A percentile compares a stretch with the other conserved stretches of the same genome.
These are phyloP conservation scores for Lampropteryx suffumata DNA, from an alignment of 2,888 invertebrate genomes.

Conservation along the genomic window DNA sequence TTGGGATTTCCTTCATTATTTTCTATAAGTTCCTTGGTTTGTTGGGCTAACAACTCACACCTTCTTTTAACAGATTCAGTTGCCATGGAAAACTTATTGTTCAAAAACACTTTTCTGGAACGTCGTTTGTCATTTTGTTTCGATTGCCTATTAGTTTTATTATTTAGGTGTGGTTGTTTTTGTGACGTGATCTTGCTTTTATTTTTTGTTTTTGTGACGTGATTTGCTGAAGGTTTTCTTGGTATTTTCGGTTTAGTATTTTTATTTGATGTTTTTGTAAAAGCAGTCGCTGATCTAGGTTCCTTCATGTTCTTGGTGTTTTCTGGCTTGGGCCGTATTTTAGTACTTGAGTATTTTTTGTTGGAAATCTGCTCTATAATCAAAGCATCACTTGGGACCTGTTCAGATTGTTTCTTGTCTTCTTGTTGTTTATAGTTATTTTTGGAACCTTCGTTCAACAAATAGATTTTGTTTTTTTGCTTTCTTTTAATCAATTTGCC, in stretches of 20 bases:
- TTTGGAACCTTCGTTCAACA: slow-evolving; percentile 19
- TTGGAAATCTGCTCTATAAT: neutral
- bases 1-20: slow-evolving; percentile 28
- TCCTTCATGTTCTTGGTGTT: neutral
- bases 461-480: slow-evolving; percentile 29
- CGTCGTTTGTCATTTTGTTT: slow-evolving; percentile 3
- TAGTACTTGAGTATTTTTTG: neutral
- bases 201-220: slow-evolving; percentile 16
- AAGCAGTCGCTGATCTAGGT: neutral
- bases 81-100: slow-evolving; percentile 37
- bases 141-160: slow-evolving; percentile 1
- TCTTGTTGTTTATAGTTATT: slow-evolving; percentile 2
- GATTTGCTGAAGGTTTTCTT: neutral
- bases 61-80: slow-evolving; percentile 39
- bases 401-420: neutral
- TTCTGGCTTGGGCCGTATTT: neutral
- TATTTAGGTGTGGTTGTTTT: slow-evolving; percentile 10
- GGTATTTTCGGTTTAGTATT: neutral
- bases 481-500: slow-evolving; percentile 61
- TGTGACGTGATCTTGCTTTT: slow-evolving; percentile 9
- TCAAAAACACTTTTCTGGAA: slow-evolving; percentile 24
- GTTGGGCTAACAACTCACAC: slow-evolving; percentile 36
- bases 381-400: neutral
- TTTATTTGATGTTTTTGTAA: neutral
- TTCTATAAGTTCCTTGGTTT: slow-evolving; percentile 30